Evolutionary conservation across 2,113 vertebrate genomes (phyloP).

Genomic region (Brachyhypopomus occidentalis): DNA sequence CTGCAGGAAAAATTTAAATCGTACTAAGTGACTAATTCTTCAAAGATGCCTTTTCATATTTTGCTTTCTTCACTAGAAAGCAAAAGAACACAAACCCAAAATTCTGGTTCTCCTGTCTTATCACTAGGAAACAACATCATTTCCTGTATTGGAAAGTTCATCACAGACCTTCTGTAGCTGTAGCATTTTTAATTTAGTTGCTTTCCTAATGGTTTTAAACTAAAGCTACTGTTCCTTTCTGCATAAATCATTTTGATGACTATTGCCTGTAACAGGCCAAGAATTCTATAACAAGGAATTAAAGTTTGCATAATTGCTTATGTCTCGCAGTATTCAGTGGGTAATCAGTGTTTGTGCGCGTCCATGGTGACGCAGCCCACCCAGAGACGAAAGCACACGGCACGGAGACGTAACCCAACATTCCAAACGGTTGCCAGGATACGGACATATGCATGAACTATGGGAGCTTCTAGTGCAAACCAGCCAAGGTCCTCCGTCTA

Average conservation of each 20-base stretch:
- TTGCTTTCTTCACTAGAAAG: background rate
- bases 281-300: conserved; percentile 38
- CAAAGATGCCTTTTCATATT: background rate
- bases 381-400: background rate
- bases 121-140: background rate
- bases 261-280: conserved; percentile 6
- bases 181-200: too few relatives aligned
- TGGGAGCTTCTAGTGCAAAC: background rate
- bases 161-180: background rate
- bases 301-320: conserved; percentile 26
- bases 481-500: too few relatives aligned
- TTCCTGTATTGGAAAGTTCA: background rate
- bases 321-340: conserved; percentile 12
- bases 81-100: background rate
- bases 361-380: conserved; percentile 13
- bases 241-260: conserved; percentile 23
- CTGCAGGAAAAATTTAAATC: too few relatives aligned
- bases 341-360: background rate
- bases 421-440: conserved; percentile 57
- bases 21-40: background rate
- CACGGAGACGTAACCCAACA: conserved; percentile 23
- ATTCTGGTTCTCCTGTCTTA: background rate
- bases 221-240: conserved; percentile 5
- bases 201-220: background rate
- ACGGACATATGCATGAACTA: conserved; percentile 35